phyloP scores from a whole-genome alignment of 2,888 invertebrate species.

The Phortica okadai region DNA sequence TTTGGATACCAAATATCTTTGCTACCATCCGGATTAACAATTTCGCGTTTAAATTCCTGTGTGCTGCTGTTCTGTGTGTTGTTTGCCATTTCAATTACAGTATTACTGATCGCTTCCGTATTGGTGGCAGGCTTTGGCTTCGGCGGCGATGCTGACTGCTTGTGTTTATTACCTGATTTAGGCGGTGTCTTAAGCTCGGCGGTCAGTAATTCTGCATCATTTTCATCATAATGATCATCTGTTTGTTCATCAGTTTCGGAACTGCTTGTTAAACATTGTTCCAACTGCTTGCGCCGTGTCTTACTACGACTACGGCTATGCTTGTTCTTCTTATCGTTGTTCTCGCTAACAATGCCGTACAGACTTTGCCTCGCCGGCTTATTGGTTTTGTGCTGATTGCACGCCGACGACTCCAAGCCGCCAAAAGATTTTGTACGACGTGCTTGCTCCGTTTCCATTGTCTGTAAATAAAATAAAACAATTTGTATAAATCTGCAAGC shows the following conservation, averaged over 20 bases:
- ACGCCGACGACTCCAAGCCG: slow-evolving; percentile 29
- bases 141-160: slow-evolving; percentile 16
- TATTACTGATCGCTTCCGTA: background rate
- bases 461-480: background rate
- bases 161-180: background rate
- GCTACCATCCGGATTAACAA: slow-evolving; percentile 85
- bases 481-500: background rate
- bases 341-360: background rate
- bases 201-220: background rate
- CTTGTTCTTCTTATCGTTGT: background rate
- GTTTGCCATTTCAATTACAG: slow-evolving; percentile 17
- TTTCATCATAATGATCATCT: slow-evolving; percentile 43
- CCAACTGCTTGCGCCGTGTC: slow-evolving; percentile 20
- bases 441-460: slow-evolving; percentile 47
- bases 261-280: slow-evolving; percentile 45
- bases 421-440: slow-evolving; percentile 48
- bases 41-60: slow-evolving; percentile 77
- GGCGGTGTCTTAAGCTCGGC: background rate
- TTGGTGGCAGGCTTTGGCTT: background rate
- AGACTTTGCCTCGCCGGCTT: slow-evolving; percentile 43
- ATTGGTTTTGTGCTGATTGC: slow-evolving; percentile 28
- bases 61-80: slow-evolving; percentile 36
- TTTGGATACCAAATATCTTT: slow-evolving; percentile 90
- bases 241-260: slow-evolving; percentile 38
- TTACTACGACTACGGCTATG: background rate